phyloP scores from a whole-genome alignment of 2,113 vertebrate species.

The Lamprotornis superbus region DNA sequence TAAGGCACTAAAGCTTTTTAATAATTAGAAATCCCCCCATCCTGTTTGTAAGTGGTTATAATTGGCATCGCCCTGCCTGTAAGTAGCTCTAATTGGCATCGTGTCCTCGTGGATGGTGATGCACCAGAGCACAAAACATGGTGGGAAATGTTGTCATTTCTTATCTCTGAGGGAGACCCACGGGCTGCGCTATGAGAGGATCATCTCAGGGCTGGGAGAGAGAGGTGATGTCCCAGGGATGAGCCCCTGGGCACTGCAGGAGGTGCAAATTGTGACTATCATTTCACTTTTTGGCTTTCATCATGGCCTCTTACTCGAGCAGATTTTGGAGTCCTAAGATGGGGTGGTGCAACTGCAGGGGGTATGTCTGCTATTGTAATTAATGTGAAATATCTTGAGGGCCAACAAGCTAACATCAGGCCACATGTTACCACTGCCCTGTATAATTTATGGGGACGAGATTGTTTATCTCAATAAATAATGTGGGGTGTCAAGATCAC shows the following conservation, averaged over 20 bases:
- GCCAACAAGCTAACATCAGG: too few species aligned
- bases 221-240: accelerated
- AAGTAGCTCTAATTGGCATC: neutral
- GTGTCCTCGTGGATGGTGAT: neutral
- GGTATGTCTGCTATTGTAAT: too few species aligned
- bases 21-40: neutral
- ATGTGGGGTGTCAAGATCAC: too few species aligned
- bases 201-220: neutral
- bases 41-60: neutral
- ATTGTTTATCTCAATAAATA: too few species aligned
- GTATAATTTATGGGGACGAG: too few species aligned
- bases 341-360: too few species aligned
- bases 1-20: slow-evolving; percentile 6
- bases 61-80: neutral
- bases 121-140: neutral
- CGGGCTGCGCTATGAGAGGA: accelerated
- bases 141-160: neutral
- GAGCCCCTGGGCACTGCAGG: neutral
- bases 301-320: too few species aligned
- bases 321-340: too few species aligned
- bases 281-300: too few species aligned
- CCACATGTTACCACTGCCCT: too few species aligned
- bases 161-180: neutral
- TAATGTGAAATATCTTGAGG: too few species aligned
- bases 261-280: too few species aligned